A percentile compares a stretch with the other conserved stretches of the same genome.
Evolutionary conservation across 2,113 vertebrate species (phyloP).

Genomic region (Siniperca knerii): DNA sequence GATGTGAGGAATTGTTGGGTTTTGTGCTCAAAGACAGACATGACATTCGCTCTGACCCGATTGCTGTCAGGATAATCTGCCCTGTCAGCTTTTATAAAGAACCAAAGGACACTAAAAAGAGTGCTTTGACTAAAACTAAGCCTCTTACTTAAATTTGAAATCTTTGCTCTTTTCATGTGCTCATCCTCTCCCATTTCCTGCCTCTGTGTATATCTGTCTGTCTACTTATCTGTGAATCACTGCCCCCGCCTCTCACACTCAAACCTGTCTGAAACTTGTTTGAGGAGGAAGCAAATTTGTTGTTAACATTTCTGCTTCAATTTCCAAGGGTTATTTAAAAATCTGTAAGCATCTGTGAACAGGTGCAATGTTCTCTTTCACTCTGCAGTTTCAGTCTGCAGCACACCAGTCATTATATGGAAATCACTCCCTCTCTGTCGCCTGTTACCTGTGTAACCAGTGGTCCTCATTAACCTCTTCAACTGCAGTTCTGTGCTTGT

Average conservation of each 20-base stretch:
- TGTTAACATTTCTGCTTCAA: constrained; percentile 26
- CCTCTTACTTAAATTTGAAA: constrained; percentile 75
- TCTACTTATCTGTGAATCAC: constrained; percentile 64
- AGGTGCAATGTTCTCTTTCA: constrained; percentile 38
- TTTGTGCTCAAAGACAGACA: constrained; percentile 63
- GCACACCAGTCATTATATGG: constrained; percentile 50
- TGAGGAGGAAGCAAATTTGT: constrained; percentile 17
- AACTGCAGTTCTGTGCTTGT: constrained; percentile 8
- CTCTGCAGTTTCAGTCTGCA: constrained; percentile 27
- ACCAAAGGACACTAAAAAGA: constrained; percentile 65
- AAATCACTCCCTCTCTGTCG: constrained; percentile 51
- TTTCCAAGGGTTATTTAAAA: constrained; percentile 37
- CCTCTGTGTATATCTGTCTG: constrained; percentile 37
- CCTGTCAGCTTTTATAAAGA: constrained; percentile 76
- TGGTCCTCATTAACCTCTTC: constrained; percentile 65
- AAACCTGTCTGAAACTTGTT: constrained; percentile 35
- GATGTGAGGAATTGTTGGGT: constrained; percentile 61
- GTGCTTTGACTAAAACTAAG: constrained; percentile 71
- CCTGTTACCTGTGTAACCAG: constrained; percentile 37
- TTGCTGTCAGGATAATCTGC: constrained; percentile 74
- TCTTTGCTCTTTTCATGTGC: constrained; percentile 62
- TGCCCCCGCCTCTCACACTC: constrained; percentile 26
- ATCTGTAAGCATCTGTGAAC: constrained; percentile 35
- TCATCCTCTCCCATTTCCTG: constrained; percentile 30
- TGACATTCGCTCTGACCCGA: constrained; percentile 71